A percentile compares a stretch with the other conserved stretches of the same genome.
These are phyloP conservation scores for Rhinichthys klamathensis DNA, from an alignment of 2,113 vertebrate species.

Conservation along the genomic window DNA sequence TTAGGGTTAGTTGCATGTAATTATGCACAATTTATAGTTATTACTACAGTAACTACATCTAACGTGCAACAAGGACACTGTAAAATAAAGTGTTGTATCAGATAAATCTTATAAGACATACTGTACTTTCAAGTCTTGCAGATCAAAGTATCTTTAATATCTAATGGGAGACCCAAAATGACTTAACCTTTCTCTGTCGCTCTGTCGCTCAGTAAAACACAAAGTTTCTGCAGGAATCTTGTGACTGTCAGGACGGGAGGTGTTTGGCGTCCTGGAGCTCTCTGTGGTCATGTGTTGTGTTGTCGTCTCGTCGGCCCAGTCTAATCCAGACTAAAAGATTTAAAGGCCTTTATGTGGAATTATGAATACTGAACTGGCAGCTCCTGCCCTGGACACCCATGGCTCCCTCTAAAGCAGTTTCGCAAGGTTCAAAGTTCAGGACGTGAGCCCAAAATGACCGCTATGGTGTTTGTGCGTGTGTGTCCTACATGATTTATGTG, in stretches of 20 bases:
- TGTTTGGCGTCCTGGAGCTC: background rate
- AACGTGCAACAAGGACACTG: no score
- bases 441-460: background rate
- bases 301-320: background rate
- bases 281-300: background rate
- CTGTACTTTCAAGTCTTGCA: no score
- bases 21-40: no score
- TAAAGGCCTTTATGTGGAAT: constrained; percentile 34
- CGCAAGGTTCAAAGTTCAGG: background rate
- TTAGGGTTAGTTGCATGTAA: no score
- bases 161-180: background rate
- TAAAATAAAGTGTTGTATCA: background rate
- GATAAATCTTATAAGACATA: no score
- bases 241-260: background rate
- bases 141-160: background rate
- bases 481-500: background rate
- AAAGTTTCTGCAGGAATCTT: background rate
- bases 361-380: constrained; percentile 33
- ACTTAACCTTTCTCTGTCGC: background rate
- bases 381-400: background rate
- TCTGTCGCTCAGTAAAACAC: background rate
- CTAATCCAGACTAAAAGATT: constrained; percentile 40
- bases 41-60: no score
- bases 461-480: background rate
- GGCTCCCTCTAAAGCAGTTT: background rate